phyloP scores from a whole-genome alignment of 2,888 invertebrate genomes.

The Tribolium freemani region DNA sequence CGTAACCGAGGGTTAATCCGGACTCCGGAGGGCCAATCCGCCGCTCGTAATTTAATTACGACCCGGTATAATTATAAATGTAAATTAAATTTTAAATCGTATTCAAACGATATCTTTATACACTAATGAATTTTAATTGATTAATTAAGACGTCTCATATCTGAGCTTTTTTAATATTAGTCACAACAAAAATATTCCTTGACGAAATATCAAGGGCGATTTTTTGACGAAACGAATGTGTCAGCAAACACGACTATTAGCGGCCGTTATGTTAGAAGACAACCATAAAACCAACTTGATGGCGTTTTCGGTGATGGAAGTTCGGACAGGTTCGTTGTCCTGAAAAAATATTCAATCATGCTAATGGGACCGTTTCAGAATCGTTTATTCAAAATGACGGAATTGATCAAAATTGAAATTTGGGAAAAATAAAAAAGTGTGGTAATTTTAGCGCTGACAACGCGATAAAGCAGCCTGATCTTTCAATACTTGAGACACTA shows the following conservation, averaged over 20 bases:
- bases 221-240: background rate
- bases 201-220: constrained; percentile 26
- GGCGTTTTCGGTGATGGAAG: constrained; percentile 5
- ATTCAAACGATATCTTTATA: constrained; percentile 31
- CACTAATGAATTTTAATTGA: constrained; percentile 41
- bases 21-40: background rate
- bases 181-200: constrained; percentile 33
- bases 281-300: constrained; percentile 4
- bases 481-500: too few relatives aligned
- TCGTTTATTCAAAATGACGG: background rate
- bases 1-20: background rate
- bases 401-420: background rate
- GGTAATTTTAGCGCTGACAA: background rate
- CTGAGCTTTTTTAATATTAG: constrained; percentile 31
- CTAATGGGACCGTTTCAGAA: constrained; percentile 5
- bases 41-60: constrained; percentile 19
- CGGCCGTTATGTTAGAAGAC: constrained; percentile 5
- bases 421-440: background rate
- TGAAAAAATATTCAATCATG: constrained; percentile 20
- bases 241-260: constrained; percentile 6
- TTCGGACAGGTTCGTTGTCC: constrained; percentile 16
- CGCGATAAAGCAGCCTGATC: too few relatives aligned
- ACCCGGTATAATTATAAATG: constrained; percentile 22
- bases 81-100: constrained; percentile 34
- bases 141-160: constrained; percentile 39